A percentile compares a stretch with the other conserved stretches of the same genome.
Evolutionary conservation across 1,140 invertebrate species (phyloP).

Genomic region (Diabrotica undecimpunctata): DNA sequence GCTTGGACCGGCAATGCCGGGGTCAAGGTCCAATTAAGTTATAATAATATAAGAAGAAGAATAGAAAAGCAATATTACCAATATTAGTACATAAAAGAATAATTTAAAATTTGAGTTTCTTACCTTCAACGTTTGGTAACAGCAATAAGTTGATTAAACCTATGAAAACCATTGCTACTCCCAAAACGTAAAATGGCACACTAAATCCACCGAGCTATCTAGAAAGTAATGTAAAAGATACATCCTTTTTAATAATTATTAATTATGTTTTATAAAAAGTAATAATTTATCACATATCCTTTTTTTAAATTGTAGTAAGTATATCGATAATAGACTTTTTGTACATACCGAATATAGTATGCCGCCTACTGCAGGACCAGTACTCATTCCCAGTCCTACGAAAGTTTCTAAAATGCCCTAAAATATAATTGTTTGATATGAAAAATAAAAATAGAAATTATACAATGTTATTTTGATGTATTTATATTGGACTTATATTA

Average conservation of each 20-base stretch:
- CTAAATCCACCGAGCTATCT: constrained; percentile 71
- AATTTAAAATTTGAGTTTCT: constrained; percentile 16
- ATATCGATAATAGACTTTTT: not conserved
- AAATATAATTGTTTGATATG: constrained; percentile 24
- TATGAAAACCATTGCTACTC: constrained; percentile 60
- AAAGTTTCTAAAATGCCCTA: constrained; percentile 74
- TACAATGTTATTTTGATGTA: no score
- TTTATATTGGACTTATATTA: no score
- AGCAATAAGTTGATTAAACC: constrained; percentile 63
- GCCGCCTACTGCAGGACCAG: constrained; percentile 73
- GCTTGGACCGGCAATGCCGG: no score
- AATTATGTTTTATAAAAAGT: not conserved
- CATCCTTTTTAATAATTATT: constrained; percentile 12
- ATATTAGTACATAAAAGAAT: no score
- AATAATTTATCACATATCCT: not conserved
- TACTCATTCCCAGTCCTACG: constrained; percentile 72
- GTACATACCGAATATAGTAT: constrained; percentile 67
- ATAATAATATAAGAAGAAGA: no score
- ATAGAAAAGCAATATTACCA: no score
- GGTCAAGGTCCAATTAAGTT: no score
- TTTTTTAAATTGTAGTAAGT: not conserved
- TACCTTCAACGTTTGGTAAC: constrained; percentile 58
- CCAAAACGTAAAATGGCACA: constrained; percentile 69
- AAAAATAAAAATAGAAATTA: no score
- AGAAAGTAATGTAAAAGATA: constrained; percentile 47